Percentiles rank a stretch among this genome's conserved stretches.
phyloP scores from a whole-genome alignment of 1,140 invertebrate genomes.

The Zaprionus capensis region DNA sequence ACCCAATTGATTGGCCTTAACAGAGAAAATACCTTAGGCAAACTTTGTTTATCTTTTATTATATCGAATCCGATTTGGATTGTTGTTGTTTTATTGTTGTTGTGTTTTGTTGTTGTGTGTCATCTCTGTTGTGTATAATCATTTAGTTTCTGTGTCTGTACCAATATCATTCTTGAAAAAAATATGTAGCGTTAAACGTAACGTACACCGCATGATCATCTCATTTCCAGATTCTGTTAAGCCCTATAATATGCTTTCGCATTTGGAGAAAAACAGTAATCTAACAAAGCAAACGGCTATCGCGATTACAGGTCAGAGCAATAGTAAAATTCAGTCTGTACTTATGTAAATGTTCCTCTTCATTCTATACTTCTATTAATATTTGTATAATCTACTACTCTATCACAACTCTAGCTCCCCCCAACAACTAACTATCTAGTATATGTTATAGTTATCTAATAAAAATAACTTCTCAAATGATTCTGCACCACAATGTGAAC shows the following conservation, averaged over 20 bases:
- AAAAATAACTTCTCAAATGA: slow-evolving; percentile 6
- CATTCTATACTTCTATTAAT: slow-evolving; percentile 46
- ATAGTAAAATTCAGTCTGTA: slow-evolving; percentile 41
- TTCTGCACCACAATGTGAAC: slow-evolving; percentile 20
- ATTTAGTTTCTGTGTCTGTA: slow-evolving; percentile 10
- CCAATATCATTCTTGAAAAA: slow-evolving; percentile 19
- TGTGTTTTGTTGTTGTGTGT: not conserved
- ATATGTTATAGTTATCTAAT: not conserved
- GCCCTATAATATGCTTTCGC: slow-evolving; percentile 84
- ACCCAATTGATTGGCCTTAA: not conserved
- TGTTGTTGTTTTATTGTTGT: slow-evolving; percentile 6
- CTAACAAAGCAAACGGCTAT: slow-evolving; percentile 82
- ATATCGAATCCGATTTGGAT: not conserved
- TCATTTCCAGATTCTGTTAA: slow-evolving; percentile 83
- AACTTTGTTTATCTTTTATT: not conserved
- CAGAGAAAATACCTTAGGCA: not conserved
- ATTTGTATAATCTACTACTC: slow-evolving; percentile 8
- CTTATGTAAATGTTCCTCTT: slow-evolving; percentile 46
- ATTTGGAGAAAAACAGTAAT: slow-evolving; percentile 84
- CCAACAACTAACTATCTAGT: not conserved
- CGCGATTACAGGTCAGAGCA: slow-evolving; percentile 83
- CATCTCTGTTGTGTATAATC: slow-evolving; percentile 25
- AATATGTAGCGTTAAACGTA: slow-evolving; percentile 38
- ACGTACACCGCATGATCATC: slow-evolving; percentile 67
- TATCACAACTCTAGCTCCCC: slow-evolving; percentile 29